phyloP scores from a whole-genome alignment of 35 echinoderm and acorn worm genomes.

The Anneissia japonica region DNA sequence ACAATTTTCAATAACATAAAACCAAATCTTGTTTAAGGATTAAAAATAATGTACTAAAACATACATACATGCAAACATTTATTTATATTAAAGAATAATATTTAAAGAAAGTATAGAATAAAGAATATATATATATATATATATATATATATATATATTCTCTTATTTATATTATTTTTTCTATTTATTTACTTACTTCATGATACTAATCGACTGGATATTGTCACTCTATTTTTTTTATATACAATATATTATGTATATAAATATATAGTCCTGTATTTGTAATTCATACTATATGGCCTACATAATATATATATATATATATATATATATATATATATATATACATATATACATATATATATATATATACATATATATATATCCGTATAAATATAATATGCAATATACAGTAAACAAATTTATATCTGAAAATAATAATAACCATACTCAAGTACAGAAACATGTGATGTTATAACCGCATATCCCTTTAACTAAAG shows the following conservation, averaged over 20 bases:
- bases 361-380: conserved; percentile 3
- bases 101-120: not conserved
- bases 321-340: conserved; percentile 3
- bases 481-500: no score
- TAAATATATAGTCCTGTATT: not conserved
- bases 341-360: conserved; percentile 1
- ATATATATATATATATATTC: not conserved
- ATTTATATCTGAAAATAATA: not conserved
- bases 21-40: no score
- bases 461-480: not conserved
- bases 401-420: not conserved
- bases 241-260: conserved; percentile 1
- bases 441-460: not conserved
- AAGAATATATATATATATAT: not conserved
- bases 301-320: not conserved
- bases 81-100: not conserved
- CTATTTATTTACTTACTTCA: not conserved
- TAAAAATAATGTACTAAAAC: not conserved
- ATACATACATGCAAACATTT: not conserved
- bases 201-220: not conserved
- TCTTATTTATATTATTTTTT: not conserved
- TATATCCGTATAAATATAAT: not conserved
- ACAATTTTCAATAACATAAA: no score
- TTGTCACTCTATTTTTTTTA: not conserved
- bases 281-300: not conserved